Evolutionary conservation across 2,797 vertebrate species (phyloP).

Genomic region (Acanthopagrus latus): DNA sequence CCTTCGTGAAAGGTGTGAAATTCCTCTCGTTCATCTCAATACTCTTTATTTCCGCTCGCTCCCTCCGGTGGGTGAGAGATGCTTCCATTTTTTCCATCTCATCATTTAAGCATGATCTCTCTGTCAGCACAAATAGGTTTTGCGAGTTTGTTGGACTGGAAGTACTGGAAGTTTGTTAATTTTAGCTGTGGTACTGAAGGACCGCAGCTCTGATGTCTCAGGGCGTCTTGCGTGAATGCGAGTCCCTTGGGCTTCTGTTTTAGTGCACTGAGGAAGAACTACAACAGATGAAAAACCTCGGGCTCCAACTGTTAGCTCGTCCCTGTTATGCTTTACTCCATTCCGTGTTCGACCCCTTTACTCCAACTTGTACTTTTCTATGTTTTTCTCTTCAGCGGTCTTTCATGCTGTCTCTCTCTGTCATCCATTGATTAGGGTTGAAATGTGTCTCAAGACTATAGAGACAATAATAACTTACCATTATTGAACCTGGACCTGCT

Average conservation of each 20-base stretch:
- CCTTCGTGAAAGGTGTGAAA: slow-evolving; percentile 35
- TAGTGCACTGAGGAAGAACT: slow-evolving; percentile 45
- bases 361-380: neutral
- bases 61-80: slow-evolving; percentile 22
- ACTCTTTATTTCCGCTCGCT: slow-evolving; percentile 40
- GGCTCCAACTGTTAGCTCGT: slow-evolving; percentile 54
- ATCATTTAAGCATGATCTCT: slow-evolving; percentile 31
- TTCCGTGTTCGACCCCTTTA: slow-evolving; percentile 8
- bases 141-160: slow-evolving; percentile 18
- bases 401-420: neutral
- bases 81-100: slow-evolving; percentile 30
- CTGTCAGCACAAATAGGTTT: slow-evolving; percentile 31
- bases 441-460: slow-evolving; percentile 9
- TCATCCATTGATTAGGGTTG: slow-evolving; percentile 21
- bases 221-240: slow-evolving; percentile 42
- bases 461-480: slow-evolving; percentile 28
- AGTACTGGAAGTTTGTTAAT: slow-evolving; percentile 36
- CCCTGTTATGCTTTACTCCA: slow-evolving; percentile 14
- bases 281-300: slow-evolving; percentile 63
- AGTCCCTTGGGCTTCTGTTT: slow-evolving; percentile 47
- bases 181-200: slow-evolving; percentile 10
- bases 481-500: slow-evolving; percentile 7
- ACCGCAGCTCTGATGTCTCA: slow-evolving; percentile 21
- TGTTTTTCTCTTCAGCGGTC: slow-evolving; percentile 7
- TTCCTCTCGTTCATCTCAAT: slow-evolving; percentile 53